Base-by-base conservation (phyloP, 2,888 invertebrate species). In the Nipponacmea schrenckii region DNA sequence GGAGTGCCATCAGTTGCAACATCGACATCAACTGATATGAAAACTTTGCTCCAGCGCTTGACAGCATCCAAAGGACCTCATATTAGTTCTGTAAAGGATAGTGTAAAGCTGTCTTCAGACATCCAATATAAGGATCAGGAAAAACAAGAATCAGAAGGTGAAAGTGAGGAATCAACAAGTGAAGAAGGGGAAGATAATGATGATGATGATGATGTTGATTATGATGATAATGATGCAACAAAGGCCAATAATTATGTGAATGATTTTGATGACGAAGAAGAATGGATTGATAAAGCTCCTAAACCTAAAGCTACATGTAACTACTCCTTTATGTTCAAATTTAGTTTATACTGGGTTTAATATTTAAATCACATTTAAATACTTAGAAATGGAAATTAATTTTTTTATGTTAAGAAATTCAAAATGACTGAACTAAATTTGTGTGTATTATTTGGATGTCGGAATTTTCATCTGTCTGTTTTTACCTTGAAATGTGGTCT, bases 251-350 rank as follows among this genome's bases (percentile, higher is more conserved):
- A 66, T n/a, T n/a, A 64, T 56, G 72, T 24, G 8, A 45, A 67
- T 14, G 79, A 83, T 26, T 84, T 83, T 80, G 85, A 83, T 74
- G 83, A 81, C 73, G 81, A 83, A 39, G 83, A 84, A 20, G 81
- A 80, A 46, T 83, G 84, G 82, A 80, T 74, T 45, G 80, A 80
- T 26, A 67, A 74, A 44, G 77, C 79, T 20, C 74, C 77, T 0
- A 73, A 72, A 46, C 64, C 62, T 72, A 44, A 69, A 77, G 20
- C 26, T 48, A 7, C 70, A 71, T 8, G 71, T 31, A 46, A 65
- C 65, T 48, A 73, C 39, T 31, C 27, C 65, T 62, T 31, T 26
- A 10, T 17, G 24, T n/a, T 46, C 24, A 26, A 5, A n/a, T 14
- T 48, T 67, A 48, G 20, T 67, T 12, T 17, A 2, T 65, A 31